Evolutionary conservation across 2,113 vertebrate genomes (phyloP), one percentile per base, ranked within the genome.

Genomic region (Crotalus tigris): DNA sequence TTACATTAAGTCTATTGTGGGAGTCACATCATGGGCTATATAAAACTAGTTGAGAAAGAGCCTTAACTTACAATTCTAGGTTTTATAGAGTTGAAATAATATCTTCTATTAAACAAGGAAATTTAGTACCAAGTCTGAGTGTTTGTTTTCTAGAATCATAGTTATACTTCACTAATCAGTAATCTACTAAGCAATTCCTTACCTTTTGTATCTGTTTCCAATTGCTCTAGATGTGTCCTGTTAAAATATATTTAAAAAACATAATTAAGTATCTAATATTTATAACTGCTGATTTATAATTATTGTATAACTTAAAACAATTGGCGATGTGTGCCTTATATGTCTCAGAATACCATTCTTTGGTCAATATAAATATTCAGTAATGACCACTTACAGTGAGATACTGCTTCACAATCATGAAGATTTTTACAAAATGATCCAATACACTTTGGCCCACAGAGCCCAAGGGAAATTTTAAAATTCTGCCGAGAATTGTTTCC

Each of bases 131-230:
- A 87, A 51, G n/a, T 59, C n/a, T 87, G 44, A 29, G 21, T 46
- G 39, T 29, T n/a, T 86, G 17, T 29, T 92, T 87, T 87, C 15
- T 87, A 81, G n/a, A 19, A 0, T 87, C 59, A 12, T 33, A 69
- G 8, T 44, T 5, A 24, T 0, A 39, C 92, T 54, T 55, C 64
- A 94, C 7, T 90, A 13, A n/a, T 59, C 59, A 53, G 12, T 33
- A 29, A 61, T 57, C 17, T 46, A 5, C 9, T 90, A 24, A 39
- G 5, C 3, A 46, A 24, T 93, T 5, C 46, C 98, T 98, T 98
- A 99, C 99, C 99, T 99, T 97, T 98, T 99, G 93, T 98, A 98
- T 95, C 98, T 98, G 95, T 97, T 97, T 94, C 97, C 97, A 95
- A 97, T 97, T 91, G 98, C 97, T 97, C 98, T 98, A 86, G 98